Percentiles rank a stretch among this genome's conserved stretches.
Evolutionary conservation across 53 echinoderm and acorn worm species (phyloP).

Genomic region (Actinopyga echinites): DNA sequence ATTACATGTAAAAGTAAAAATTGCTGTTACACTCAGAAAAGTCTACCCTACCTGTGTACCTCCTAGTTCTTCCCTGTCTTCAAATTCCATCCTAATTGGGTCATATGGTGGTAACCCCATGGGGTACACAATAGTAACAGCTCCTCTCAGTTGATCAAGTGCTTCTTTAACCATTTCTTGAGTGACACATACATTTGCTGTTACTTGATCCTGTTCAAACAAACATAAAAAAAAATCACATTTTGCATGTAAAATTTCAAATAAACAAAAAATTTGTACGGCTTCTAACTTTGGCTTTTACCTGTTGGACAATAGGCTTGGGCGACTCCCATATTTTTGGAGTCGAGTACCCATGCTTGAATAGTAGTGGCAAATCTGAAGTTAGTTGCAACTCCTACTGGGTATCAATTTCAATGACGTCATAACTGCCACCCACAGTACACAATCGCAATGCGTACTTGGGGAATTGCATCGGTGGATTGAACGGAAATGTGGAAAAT

Average conservation of each 20-base stretch:
- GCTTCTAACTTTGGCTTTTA: too few relatives aligned
- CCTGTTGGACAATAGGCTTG: too few relatives aligned
- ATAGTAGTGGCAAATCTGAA: too few relatives aligned
- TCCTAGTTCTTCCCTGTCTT: slow-evolving; percentile 77
- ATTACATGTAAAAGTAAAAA: background rate
- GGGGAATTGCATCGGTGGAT: too few relatives aligned
- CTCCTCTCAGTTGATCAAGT: slow-evolving; percentile 87
- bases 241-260: background rate
- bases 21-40: background rate
- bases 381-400: too few relatives aligned
- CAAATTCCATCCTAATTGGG: slow-evolving; percentile 94
- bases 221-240: background rate
- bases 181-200: slow-evolving; percentile 83
- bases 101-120: slow-evolving; percentile 96
- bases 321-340: too few relatives aligned
- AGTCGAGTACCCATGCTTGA: too few relatives aligned
- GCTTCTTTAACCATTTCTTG: slow-evolving; percentile 82
- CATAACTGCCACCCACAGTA: too few relatives aligned
- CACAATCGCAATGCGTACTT: too few relatives aligned
- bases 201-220: slow-evolving; percentile 70
- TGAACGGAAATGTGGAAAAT: too few relatives aligned
- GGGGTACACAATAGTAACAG: slow-evolving; percentile 96
- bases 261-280: too few relatives aligned
- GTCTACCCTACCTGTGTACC: slow-evolving; percentile 75
- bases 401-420: too few relatives aligned